phyloP scores from a whole-genome alignment of 2,113 vertebrate species.

The Gadus chalcogrammus region DNA sequence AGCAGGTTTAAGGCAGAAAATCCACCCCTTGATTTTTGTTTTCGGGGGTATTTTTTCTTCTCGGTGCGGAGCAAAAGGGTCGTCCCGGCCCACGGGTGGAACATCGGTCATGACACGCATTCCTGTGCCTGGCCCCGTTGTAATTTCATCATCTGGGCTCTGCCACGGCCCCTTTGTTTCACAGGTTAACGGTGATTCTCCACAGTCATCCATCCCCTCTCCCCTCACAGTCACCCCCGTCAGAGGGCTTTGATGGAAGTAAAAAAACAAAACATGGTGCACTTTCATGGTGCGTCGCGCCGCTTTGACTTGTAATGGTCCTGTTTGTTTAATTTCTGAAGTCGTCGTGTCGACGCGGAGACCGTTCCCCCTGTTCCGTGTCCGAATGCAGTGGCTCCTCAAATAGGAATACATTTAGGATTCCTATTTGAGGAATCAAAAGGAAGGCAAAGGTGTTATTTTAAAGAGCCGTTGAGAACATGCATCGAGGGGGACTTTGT shows the following conservation, averaged over 20 bases:
- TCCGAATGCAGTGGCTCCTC: too few relatives aligned
- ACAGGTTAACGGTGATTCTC: conserved; percentile 52
- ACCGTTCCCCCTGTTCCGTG: too few relatives aligned
- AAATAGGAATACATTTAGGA: background rate
- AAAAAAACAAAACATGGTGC: conserved; percentile 20
- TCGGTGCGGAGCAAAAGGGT: conserved; percentile 55
- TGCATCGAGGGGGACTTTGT: too few relatives aligned
- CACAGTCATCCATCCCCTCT: conserved; percentile 43
- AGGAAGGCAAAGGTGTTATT: background rate
- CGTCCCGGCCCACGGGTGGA: conserved; percentile 45
- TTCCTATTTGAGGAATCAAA: background rate
- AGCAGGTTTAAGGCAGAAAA: conserved; percentile 60
- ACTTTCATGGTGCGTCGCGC: conserved; percentile 45
- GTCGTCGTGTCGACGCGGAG: too few relatives aligned
- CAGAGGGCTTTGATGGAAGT: conserved; percentile 41
- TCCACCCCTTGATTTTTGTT: conserved; percentile 56
- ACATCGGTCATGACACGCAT: conserved; percentile 66
- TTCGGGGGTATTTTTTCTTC: too few relatives aligned
- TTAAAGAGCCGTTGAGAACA: too few relatives aligned
- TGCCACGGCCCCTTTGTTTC: conserved; percentile 55
- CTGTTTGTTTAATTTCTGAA: too few relatives aligned
- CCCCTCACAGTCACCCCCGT: conserved; percentile 57
- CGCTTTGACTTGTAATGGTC: background rate
- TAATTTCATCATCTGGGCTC: conserved; percentile 61
- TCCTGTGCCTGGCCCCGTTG: conserved; percentile 46